Conservation (phyloP, 2,113 vertebrate species). For the Hippopotamus amphibius region DNA sequence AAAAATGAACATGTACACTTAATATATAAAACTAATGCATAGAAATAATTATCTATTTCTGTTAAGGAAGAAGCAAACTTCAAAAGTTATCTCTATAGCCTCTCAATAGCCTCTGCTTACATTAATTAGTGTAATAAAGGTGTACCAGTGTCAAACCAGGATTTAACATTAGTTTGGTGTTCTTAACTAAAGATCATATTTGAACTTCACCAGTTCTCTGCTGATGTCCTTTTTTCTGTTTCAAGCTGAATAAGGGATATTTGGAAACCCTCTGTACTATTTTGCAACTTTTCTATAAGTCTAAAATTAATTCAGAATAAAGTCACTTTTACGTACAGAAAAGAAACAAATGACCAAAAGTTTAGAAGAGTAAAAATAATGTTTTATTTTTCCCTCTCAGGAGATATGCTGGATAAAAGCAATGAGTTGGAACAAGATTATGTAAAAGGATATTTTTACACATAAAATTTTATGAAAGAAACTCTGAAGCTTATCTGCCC, state of each 20-base stretch:
- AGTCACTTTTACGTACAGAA: constrained; percentile 32
- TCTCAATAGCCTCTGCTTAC: neutral
- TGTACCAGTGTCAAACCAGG: neutral
- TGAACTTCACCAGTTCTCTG: neutral
- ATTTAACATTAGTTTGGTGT: neutral
- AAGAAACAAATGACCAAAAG: neutral
- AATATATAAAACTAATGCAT: neutral
- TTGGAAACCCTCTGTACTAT: neutral
- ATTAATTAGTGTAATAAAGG: neutral
- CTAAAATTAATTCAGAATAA: constrained; percentile 51
- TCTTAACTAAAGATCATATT: neutral
- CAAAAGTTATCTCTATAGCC: neutral
- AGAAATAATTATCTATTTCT: constrained; percentile 25
- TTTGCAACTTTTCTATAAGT: neutral
- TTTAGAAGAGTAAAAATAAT: neutral
- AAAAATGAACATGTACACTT: neutral
- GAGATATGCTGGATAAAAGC: neutral
- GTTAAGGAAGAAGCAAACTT: neutral
- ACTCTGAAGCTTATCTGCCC: neutral
- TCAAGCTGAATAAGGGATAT: neutral
- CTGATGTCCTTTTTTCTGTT: neutral
- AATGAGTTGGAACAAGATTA: constrained; percentile 3
- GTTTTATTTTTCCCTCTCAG: neutral
- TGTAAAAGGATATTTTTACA: neutral
- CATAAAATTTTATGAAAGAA: neutral